Base-by-base conservation (phyloP, 2,113 vertebrate species). In the Mesitornis unicolor region DNA sequence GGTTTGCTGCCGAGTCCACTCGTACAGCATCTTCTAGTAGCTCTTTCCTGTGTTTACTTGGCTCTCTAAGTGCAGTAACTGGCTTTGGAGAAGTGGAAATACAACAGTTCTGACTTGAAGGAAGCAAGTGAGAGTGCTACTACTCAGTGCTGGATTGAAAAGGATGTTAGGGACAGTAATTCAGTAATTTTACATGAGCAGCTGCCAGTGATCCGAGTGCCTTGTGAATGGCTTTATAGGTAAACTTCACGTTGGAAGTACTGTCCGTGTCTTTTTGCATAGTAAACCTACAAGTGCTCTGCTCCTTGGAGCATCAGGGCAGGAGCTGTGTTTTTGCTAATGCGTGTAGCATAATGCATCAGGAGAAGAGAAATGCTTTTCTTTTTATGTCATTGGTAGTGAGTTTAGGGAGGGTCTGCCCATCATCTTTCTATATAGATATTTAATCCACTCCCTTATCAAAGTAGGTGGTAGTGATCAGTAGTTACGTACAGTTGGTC, bases 31-130 rank as follows among this genome's bases (percentile, higher is more conserved):
- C 81, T 78, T 92, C 42, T 70, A 63, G 71, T 64, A 83, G 77
- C 78, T 90, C 84, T 90, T 93, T 38, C 50, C 75, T 68, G 47
- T 88, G 54, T 89, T 79, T 68, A 8, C 42, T 48, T 74, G 73
- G 36, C 36, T 80, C 10, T 83, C 50, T 26, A n/a, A n/a, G 38
- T 47, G 48, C 57, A 90, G 75, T 38, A 20, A 51, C 29, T 26
- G 82, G 33, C 65, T 90, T 59, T 64, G 53, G 38, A 65, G 78
- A 26, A 65, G 47, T 7, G 4, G 78, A 84, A 91, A 25, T 16
- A 25, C 6, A 47, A 2, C 29, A 11, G 15, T 73, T 86, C 12
- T 64, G 48, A n/a, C 21, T 60, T 38, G 10, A 38, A 17, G 53
- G 65, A 85, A 73, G 84, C 9, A 69, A 28, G 28, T 14, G 17